Base-by-base conservation (phyloP, 2,797 vertebrate species). In the Varecia variegata region DNA sequence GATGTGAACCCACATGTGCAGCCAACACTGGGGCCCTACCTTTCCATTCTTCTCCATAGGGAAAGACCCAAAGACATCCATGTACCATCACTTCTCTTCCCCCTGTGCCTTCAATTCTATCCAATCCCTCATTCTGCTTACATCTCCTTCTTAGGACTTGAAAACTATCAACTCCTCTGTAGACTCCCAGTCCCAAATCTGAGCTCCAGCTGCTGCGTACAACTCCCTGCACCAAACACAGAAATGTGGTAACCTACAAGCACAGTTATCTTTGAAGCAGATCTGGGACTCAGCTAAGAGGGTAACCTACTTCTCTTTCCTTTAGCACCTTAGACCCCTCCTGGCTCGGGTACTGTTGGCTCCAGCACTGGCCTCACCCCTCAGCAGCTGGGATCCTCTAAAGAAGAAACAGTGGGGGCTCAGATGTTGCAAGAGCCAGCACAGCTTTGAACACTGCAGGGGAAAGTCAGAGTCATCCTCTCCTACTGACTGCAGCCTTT, bases 221-320 rank as follows among this genome's bases (percentile, higher is more conserved):
- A 60, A 8, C 54, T 90, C 32, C 54, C n/a, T 68, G 73, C 30
- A 50, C 35, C 5, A 17, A 71, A 67, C 54, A 65, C 0, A 74
- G 85, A 74, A 52, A 47, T 45, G 84, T 58, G 65, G 45, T n/a
- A 40, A 65, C 87, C 80, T 27, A 21, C 4, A 45, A 82, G 58
- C 50, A 70, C 50, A 20, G 74, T 23, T 70, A 35, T 27, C 88
- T 93, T 92, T 92, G 54, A 95, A 96, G 81, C 56, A 38, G 65
- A 79, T 43, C 80, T 90, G 40, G 85, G 81, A 52, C 52, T 47
- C 56, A 8, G 23, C 70, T 45, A 52, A 89, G 35, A 84, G n/a
- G 38, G 25, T 80, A 62, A 92, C 74, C 93, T 89, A 83, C 54
- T 92, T 96, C 88, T 95, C 40, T 97, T 96, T 77, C 88, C 90